Conservation (phyloP, 2,888 invertebrate genomes). For the Syrphus vitripennis region DNA sequence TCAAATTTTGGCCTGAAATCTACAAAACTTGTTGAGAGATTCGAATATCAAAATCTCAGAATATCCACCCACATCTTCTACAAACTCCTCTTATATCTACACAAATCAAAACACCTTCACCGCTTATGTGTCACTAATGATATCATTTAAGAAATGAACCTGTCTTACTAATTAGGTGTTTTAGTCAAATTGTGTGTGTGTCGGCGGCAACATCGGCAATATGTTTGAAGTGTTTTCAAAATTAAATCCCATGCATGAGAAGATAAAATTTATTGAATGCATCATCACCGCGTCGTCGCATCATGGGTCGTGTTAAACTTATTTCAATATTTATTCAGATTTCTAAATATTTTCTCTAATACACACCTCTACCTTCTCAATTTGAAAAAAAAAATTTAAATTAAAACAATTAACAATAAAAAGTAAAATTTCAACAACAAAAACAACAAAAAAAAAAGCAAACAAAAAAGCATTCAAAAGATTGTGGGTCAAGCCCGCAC, state of each 20-base stretch:
- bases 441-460: background rate
- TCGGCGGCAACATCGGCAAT: background rate
- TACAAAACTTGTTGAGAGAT: background rate
- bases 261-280: background rate
- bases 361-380: background rate
- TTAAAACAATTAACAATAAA: conserved; percentile 41
- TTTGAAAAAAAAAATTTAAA: conserved; percentile 39
- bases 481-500: conserved; percentile 16
- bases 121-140: background rate
- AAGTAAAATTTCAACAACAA: background rate
- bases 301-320: background rate
- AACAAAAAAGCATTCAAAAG: background rate
- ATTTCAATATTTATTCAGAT: conserved; percentile 36
- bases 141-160: background rate
- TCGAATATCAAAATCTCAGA: background rate
- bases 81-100: no score
- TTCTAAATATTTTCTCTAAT: background rate
- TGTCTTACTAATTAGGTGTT: conserved; percentile 1
- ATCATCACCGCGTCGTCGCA: background rate
- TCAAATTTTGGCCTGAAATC: background rate
- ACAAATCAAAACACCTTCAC: background rate
- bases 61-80: conserved; percentile 16
- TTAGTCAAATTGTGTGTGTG: background rate
- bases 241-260: conserved; percentile 38
- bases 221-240: background rate